Conservation (phyloP, 2,113 vertebrate species). For the Zeus faber region DNA sequence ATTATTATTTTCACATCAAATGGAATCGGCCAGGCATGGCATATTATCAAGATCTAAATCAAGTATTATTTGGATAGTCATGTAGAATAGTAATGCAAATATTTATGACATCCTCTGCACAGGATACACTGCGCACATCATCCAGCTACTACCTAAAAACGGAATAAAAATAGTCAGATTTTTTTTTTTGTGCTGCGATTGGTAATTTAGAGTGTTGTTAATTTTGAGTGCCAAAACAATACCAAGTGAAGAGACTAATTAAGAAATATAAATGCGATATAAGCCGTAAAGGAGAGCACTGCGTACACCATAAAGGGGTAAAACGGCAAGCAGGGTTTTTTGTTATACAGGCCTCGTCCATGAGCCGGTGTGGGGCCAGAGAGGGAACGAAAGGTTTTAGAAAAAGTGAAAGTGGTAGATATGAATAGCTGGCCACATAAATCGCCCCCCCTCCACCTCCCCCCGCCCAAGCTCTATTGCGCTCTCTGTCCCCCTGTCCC, state of each 20-base stretch:
- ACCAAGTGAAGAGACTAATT: too few species aligned
- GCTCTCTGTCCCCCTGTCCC: conserved; percentile 39
- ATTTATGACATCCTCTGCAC: too few species aligned
- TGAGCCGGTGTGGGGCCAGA: conserved; percentile 21
- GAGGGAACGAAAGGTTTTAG: conserved; percentile 28
- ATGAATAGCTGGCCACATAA: conserved; percentile 56
- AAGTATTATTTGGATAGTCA: conserved; percentile 8
- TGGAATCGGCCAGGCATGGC: conserved; percentile 8
- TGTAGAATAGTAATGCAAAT: too few species aligned
- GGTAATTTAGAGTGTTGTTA: too few species aligned
- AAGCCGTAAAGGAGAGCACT: conserved; percentile 6
- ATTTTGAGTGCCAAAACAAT: too few species aligned
- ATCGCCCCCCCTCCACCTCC: conserved; percentile 26
- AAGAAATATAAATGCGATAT: conserved; percentile 5
- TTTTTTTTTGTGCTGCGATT: too few species aligned
- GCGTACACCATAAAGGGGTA: conserved; percentile 5
- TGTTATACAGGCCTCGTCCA: conserved; percentile 22
- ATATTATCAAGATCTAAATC: conserved; percentile 36
- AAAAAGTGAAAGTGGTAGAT: conserved; percentile 59
- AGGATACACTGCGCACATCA: too few species aligned
- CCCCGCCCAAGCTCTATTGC: conserved; percentile 8
- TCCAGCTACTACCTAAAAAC: too few species aligned
- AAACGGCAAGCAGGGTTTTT: conserved; percentile 16
- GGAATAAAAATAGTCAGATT: too few species aligned
- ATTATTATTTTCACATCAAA: conserved; percentile 21